Conservation (phyloP, 2,113 vertebrate genomes). For the Calcarius ornatus region DNA sequence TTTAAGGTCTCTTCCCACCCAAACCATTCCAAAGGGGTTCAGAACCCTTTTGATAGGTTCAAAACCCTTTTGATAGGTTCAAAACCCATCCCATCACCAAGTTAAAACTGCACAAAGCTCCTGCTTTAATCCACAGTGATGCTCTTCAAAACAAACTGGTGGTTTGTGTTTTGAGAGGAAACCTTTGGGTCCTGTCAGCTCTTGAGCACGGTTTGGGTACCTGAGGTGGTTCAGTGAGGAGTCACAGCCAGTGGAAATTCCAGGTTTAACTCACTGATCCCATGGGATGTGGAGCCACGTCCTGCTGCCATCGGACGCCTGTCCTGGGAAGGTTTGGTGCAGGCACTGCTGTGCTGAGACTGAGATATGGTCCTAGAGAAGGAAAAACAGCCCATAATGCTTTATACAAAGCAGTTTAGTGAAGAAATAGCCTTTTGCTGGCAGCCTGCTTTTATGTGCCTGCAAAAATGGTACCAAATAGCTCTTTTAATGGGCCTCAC, state of each 20-base stretch:
- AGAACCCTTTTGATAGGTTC: too few species aligned
- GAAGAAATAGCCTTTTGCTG: not conserved
- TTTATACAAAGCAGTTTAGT: not conserved
- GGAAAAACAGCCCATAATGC: not conserved
- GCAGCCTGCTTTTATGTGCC: not conserved
- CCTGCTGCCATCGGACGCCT: rapidly evolving
- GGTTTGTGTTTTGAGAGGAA: not conserved
- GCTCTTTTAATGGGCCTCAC: not conserved
- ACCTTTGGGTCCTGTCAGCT: not conserved
- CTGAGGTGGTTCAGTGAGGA: not conserved
- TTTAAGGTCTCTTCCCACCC: not conserved
- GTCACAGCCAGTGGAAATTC: not conserved
- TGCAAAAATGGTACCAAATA: not conserved
- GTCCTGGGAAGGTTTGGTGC: not conserved
- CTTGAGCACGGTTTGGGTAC: not conserved
- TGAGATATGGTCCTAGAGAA: not conserved
- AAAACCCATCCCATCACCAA: not conserved
- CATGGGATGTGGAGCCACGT: not conserved
- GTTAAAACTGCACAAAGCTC: not conserved
- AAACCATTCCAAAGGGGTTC: not conserved
- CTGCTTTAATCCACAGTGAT: not conserved
- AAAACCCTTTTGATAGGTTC: too few species aligned
- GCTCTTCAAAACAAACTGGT: not conserved
- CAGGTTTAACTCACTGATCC: not conserved
- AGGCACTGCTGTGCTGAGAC: not conserved